Conservation (phyloP, 1,140 invertebrate species). For the Ericerus pela region DNA sequence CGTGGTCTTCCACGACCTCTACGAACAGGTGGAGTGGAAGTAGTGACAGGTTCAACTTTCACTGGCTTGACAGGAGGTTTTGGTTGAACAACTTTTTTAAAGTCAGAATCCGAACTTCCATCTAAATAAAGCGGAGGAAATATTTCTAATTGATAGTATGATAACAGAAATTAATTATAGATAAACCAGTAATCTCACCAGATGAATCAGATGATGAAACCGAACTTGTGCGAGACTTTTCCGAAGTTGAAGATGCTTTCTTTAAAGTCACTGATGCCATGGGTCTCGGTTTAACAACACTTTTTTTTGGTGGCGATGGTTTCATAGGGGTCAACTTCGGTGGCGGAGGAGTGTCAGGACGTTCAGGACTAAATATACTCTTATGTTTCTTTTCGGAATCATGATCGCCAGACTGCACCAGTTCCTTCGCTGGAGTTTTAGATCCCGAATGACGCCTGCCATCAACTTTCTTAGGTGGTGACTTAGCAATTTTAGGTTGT, state of each 20-base stretch:
- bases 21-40: slow-evolving; percentile 9
- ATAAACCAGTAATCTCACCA: slow-evolving; percentile 20
- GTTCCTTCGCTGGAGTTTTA: slow-evolving; percentile 16
- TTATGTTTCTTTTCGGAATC: slow-evolving; percentile 52
- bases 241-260: slow-evolving; percentile 27
- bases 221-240: slow-evolving; percentile 31
- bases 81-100: slow-evolving; percentile 13
- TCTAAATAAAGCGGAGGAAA: background rate
- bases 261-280: slow-evolving; percentile 24
- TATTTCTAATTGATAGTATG: slow-evolving; percentile 13
- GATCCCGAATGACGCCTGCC: slow-evolving; percentile 15
- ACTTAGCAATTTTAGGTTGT: slow-evolving; percentile 22
- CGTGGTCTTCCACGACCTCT: slow-evolving; percentile 18
- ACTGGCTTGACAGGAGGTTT: slow-evolving; percentile 11
- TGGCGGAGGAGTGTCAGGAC: slow-evolving; percentile 42
- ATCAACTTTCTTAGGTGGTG: slow-evolving; percentile 20
- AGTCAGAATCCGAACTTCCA: slow-evolving; percentile 30
- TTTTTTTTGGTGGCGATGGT: slow-evolving; percentile 30
- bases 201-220: slow-evolving; percentile 32
- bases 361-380: slow-evolving; percentile 68
- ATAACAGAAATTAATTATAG: background rate
- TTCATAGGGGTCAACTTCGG: slow-evolving; percentile 33
- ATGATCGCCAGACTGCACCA: slow-evolving; percentile 23
- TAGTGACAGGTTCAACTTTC: slow-evolving; percentile 16
- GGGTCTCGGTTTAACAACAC: slow-evolving; percentile 23